Percentiles rank a stretch among this genome's conserved stretches.
Evolutionary conservation across 2,113 vertebrate species (phyloP).

Genomic region (Hymenochirus boettgeri): DNA sequence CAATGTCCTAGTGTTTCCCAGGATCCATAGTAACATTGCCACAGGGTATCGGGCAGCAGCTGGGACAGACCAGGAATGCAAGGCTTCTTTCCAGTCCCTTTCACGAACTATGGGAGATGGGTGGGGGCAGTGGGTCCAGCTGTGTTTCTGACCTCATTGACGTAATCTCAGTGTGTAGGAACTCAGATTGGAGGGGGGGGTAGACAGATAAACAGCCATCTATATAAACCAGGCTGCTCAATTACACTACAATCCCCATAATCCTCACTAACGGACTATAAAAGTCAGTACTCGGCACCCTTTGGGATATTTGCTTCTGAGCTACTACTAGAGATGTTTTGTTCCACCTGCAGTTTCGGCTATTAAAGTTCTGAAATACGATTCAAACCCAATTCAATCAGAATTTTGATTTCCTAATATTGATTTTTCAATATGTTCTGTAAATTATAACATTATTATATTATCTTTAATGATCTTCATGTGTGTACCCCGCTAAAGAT

Average conservation of each 20-base stretch:
- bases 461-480: too few relatives aligned
- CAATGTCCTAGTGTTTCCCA: background rate
- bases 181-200: background rate
- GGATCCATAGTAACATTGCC: constrained; percentile 5
- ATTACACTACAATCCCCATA: too few relatives aligned
- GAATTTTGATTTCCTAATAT: too few relatives aligned
- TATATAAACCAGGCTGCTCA: too few relatives aligned
- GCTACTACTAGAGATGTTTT: too few relatives aligned
- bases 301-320: too few relatives aligned
- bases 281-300: too few relatives aligned
- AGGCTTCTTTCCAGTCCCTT: background rate
- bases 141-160: background rate
- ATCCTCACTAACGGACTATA: too few relatives aligned
- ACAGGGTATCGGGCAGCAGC: constrained; percentile 13
- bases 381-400: too few relatives aligned
- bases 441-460: background rate
- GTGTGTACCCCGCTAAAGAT: too few relatives aligned
- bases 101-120: background rate
- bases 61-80: constrained; percentile 11
- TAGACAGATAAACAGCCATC: background rate
- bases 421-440: background rate
- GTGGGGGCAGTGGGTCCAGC: constrained; percentile 14
- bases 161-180: background rate
- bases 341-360: too few relatives aligned
- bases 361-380: too few relatives aligned